Percentiles rank a stretch among this genome's conserved stretches.
Conservation (phyloP, 2,888 invertebrate species). For the Nomada lathburiana region DNA sequence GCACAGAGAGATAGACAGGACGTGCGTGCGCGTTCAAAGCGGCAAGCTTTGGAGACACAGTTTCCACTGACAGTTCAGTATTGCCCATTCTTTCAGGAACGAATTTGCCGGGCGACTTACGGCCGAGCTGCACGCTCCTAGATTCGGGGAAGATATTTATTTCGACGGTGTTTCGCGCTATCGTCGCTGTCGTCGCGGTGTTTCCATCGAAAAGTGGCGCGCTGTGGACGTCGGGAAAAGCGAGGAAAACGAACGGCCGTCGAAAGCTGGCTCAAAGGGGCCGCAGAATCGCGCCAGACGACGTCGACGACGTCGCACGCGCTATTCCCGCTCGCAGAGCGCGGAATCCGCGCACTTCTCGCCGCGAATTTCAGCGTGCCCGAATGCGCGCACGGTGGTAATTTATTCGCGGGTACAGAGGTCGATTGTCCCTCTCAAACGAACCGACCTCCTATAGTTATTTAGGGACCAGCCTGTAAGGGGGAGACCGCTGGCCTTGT, state of each 20-base stretch:
- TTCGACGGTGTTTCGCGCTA: slow-evolving; percentile 28
- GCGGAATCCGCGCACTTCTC: neutral
- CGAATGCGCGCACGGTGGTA: slow-evolving; percentile 14
- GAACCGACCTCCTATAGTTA: slow-evolving; percentile 45
- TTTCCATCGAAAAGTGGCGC: slow-evolving; percentile 52
- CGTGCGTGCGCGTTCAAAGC: neutral
- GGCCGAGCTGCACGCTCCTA: neutral
- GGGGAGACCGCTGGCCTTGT: slow-evolving; percentile 22
- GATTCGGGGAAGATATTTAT: slow-evolving; percentile 53
- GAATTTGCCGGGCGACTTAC: slow-evolving; percentile 17
- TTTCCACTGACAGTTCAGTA: neutral
- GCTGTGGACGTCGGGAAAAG: slow-evolving; percentile 35
- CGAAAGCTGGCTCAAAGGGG: slow-evolving; percentile 48
- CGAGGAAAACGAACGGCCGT: slow-evolving; percentile 43
- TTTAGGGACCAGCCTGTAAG: slow-evolving; percentile 32
- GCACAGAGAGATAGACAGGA: too few species aligned
- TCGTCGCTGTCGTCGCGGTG: slow-evolving; percentile 47
- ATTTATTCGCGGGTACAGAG: slow-evolving; percentile 54
- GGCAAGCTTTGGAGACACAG: neutral
- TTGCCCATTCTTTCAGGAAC: neutral
- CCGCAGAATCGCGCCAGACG: slow-evolving; percentile 48
- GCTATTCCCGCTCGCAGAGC: neutral
- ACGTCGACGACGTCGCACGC: slow-evolving; percentile 31
- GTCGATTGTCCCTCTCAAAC: slow-evolving; percentile 51
- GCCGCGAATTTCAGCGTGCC: neutral